Conservation (phyloP, 1,140 invertebrate genomes). For the roundworm (Caenorhabditis elegans) region DNA sequence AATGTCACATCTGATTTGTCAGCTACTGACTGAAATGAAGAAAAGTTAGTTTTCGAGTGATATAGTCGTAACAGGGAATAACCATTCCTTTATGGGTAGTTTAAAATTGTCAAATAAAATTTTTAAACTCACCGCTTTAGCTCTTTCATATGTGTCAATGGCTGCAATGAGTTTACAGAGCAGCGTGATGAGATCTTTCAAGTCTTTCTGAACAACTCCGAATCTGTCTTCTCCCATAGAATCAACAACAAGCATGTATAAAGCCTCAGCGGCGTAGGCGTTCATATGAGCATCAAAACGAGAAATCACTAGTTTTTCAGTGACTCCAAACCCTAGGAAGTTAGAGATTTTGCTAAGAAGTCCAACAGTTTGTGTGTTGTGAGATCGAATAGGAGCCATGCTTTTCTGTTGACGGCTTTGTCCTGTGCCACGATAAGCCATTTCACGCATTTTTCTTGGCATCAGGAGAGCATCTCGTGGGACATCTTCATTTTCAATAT, state of each 20-base stretch:
- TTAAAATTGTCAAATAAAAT: not conserved
- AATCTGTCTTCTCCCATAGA: slow-evolving; percentile 74
- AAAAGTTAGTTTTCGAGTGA: not conserved
- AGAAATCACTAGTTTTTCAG: slow-evolving; percentile 16
- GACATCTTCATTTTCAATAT: slow-evolving; percentile 12
- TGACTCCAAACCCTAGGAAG: not conserved
- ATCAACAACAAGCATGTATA: slow-evolving; percentile 33
- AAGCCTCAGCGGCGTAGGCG: slow-evolving; percentile 13
- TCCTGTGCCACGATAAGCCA: not conserved
- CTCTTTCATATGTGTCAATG: slow-evolving; percentile 41
- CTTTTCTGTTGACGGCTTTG: not conserved
- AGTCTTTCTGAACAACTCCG: slow-evolving; percentile 79
- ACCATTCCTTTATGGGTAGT: no score
- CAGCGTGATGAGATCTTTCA: slow-evolving; percentile 73
- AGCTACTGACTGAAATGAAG: slow-evolving; percentile 20
- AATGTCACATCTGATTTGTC: slow-evolving; percentile 29
- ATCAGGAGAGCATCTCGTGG: slow-evolving; percentile 36
- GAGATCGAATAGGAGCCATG: not conserved
- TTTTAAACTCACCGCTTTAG: slow-evolving; percentile 40
- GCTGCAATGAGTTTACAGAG: slow-evolving; percentile 74
- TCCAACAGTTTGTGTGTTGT: not conserved
- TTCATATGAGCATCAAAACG: slow-evolving; percentile 21
- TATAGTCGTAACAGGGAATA: not conserved
- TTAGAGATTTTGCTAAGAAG: not conserved
- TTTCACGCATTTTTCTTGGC: slow-evolving; percentile 33